Evolutionary conservation across 2,113 vertebrate species (phyloP).

Genomic region (Amphilophus citrinellus): DNA sequence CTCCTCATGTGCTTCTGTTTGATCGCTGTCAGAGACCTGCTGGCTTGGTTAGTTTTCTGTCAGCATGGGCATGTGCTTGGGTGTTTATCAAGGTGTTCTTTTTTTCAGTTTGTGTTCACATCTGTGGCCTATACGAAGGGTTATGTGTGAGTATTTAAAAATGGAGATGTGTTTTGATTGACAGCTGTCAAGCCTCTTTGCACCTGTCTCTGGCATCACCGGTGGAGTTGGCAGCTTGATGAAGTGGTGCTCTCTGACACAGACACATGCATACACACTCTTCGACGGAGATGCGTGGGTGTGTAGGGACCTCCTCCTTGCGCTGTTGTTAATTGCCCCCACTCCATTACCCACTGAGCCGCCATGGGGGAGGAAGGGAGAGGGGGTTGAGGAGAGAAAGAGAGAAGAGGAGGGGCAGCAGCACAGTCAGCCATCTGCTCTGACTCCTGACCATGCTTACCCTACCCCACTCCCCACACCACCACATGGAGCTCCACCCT

Average conservation of each 20-base stretch:
- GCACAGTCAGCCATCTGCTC: conserved; percentile 87
- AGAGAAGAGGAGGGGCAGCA: conserved; percentile 43
- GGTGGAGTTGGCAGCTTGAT: conserved; percentile 65
- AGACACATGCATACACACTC: conserved; percentile 39
- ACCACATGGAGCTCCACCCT: conserved; percentile 8
- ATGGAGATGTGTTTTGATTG: conserved; percentile 49
- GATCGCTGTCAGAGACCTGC: neutral
- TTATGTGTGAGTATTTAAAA: neutral
- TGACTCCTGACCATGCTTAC: conserved; percentile 82
- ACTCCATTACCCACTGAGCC: conserved; percentile 70
- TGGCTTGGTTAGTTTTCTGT: neutral
- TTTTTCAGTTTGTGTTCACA: neutral
- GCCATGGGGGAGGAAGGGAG: conserved; percentile 36
- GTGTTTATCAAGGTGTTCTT: neutral
- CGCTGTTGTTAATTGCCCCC: conserved; percentile 69
- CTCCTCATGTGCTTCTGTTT: neutral
- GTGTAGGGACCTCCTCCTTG: conserved; percentile 35
- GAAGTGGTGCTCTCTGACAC: conserved; percentile 67
- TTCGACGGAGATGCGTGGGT: neutral
- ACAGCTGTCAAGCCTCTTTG: conserved; percentile 43
- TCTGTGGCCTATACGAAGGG: neutral
- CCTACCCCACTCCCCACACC: conserved; percentile 34
- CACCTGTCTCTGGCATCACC: conserved; percentile 55
- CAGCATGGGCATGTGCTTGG: neutral
- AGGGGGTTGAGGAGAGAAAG: conserved; percentile 27